Conservation (phyloP, 2,888 invertebrate genomes). For the Notodonta ziczac region DNA sequence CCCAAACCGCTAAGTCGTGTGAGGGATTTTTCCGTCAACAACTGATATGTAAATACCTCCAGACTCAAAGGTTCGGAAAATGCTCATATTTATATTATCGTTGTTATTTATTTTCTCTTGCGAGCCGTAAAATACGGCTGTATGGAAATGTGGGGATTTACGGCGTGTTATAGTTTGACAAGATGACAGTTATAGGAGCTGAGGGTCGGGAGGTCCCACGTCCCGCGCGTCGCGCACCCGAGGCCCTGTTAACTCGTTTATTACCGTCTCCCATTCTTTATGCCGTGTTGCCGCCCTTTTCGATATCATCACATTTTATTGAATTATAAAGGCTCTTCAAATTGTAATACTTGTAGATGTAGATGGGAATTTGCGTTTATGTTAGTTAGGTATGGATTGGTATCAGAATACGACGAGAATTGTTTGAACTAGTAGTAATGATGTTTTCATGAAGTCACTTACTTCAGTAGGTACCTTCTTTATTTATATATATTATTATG, state of each 20-base stretch:
- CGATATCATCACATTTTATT: conserved; percentile 51
- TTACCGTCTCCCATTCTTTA: conserved; percentile 59
- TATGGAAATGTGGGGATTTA: conserved; percentile 81
- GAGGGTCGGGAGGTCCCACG: conserved; percentile 34
- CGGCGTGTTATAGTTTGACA: conserved; percentile 76
- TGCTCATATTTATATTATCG: conserved; percentile 78
- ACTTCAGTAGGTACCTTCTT: too few species aligned
- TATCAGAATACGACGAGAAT: background rate
- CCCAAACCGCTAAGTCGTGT: conserved; percentile 58
- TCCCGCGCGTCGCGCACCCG: conserved; percentile 37
- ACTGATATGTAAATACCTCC: conserved; percentile 80
- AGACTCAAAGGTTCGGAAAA: conserved; percentile 73
- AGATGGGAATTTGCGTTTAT: conserved; percentile 7
- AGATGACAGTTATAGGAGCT: conserved; percentile 77
- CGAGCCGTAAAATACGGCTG: conserved; percentile 78
- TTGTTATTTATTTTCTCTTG: conserved; percentile 81
- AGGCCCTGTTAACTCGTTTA: conserved; percentile 69
- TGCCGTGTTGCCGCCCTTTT: conserved; percentile 44
- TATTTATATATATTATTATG: too few species aligned
- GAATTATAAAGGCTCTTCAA: conserved; percentile 43
- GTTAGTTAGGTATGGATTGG: background rate
- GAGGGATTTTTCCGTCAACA: conserved; percentile 76
- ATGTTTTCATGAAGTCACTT: too few species aligned
- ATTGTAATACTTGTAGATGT: conserved; percentile 21
- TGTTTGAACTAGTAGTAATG: too few species aligned